phyloP scores from a whole-genome alignment of 1,140 invertebrate species.

The Lepidurus packardi region DNA sequence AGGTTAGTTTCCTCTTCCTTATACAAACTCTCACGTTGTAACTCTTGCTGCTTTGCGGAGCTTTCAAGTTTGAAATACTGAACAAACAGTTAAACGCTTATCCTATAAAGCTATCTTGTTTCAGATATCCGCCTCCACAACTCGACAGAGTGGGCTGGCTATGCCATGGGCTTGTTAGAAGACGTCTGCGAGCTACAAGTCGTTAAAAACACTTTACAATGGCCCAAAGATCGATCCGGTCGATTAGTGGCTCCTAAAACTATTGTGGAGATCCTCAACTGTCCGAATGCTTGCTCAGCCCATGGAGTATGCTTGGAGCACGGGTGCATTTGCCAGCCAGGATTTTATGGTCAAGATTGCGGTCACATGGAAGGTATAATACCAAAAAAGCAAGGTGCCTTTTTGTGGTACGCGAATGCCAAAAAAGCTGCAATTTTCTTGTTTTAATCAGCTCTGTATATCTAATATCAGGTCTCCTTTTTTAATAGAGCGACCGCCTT shows the following conservation, averaged over 20 bases:
- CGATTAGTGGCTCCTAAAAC: slow-evolving; percentile 26
- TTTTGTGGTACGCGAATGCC: neutral
- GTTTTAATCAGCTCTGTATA: slow-evolving; percentile 26
- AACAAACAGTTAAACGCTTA: neutral
- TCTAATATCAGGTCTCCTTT: slow-evolving; percentile 5
- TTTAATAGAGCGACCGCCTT: slow-evolving; percentile 10
- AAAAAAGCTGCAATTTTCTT: neutral
- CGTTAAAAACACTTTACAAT: slow-evolving; percentile 25
- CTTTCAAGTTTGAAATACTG: neutral
- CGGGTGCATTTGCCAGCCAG: slow-evolving; percentile 36
- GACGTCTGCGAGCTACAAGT: slow-evolving; percentile 35
- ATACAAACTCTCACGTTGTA: neutral
- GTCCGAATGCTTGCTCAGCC: slow-evolving; percentile 34
- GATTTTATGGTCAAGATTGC: slow-evolving; percentile 35
- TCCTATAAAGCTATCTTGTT: neutral
- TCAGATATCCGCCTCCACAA: slow-evolving; percentile 33
- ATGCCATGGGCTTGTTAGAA: slow-evolving; percentile 32
- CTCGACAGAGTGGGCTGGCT: slow-evolving; percentile 30
- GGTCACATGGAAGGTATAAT: slow-evolving; percentile 33
- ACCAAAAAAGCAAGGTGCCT: neutral
- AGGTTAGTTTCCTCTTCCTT: slow-evolving; percentile 29
- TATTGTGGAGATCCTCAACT: slow-evolving; percentile 36
- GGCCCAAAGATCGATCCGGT: slow-evolving; percentile 30
- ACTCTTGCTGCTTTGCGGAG: no score
- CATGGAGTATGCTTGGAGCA: slow-evolving; percentile 35